Percentiles rank a stretch among this genome's conserved stretches.
Conservation (phyloP, 2,888 invertebrate species). For the Galerucella calmariensis region DNA sequence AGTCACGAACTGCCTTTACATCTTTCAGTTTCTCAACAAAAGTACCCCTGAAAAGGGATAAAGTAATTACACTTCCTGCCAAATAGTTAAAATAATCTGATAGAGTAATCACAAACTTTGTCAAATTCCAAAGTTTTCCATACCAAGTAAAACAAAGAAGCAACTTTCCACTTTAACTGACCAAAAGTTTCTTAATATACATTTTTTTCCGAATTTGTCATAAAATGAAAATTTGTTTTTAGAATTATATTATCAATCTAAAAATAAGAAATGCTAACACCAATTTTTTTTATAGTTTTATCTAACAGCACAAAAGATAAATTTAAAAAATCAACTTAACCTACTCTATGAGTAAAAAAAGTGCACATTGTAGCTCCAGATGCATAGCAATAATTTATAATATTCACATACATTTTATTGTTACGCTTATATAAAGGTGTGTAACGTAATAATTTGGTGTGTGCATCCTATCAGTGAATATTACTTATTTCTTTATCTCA, state of each 20-base stretch:
- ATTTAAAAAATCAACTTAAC: slow-evolving; percentile 5
- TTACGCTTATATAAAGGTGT: slow-evolving; percentile 42
- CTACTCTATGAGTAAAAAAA: slow-evolving; percentile 41
- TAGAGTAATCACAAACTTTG: no score
- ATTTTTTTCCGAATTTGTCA: no score
- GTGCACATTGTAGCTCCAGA: slow-evolving; percentile 50
- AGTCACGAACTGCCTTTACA: no score
- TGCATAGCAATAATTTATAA: slow-evolving; percentile 45
- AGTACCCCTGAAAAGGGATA: no score
- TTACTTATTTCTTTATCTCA: slow-evolving; percentile 37
- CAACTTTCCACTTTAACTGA: no score
- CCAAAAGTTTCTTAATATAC: no score
- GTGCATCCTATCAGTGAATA: slow-evolving; percentile 60
- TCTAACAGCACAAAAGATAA: background rate
- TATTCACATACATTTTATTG: slow-evolving; percentile 42
- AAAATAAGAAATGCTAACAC: slow-evolving; percentile 2
- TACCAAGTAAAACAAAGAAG: no score
- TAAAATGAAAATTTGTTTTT: no score
- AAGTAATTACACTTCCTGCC: no score
- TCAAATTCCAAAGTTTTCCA: no score
- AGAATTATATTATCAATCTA: background rate
- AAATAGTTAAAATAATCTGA: no score
- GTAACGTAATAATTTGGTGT: slow-evolving; percentile 54
- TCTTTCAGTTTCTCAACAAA: no score
- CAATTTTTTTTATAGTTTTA: background rate